Conservation (phyloP, 2,888 invertebrate species). For the Bellardia bayeri region DNA sequence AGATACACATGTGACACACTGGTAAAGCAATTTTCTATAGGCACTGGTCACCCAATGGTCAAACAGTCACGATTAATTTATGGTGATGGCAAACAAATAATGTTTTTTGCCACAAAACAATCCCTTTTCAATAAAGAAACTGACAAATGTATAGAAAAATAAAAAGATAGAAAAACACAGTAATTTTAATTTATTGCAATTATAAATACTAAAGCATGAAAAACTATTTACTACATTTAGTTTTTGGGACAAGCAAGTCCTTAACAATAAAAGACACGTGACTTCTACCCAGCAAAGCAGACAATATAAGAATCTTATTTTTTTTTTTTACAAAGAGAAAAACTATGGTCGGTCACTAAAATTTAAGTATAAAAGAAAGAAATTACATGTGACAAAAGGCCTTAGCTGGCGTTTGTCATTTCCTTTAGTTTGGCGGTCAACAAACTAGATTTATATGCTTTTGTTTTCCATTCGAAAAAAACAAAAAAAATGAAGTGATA, state of each 20-base stretch:
- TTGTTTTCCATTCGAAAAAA: conserved; percentile 34
- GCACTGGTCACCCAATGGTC: conserved; percentile 56
- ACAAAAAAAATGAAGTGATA: conserved; percentile 65
- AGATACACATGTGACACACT: conserved; percentile 67
- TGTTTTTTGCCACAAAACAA: conserved; percentile 55
- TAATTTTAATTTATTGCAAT: conserved; percentile 73
- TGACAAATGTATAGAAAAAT: conserved; percentile 49
- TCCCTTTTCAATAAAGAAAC: conserved; percentile 69
- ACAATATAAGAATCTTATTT: conserved; percentile 33
- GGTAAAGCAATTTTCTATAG: conserved; percentile 45
- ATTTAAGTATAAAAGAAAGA: background rate
- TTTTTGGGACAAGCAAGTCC: conserved; percentile 23
- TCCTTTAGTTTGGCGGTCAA: conserved; percentile 72
- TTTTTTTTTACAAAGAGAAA: conserved; percentile 15
- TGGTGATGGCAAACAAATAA: conserved; percentile 67
- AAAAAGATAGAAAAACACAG: conserved; percentile 52
- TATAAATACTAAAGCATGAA: conserved; percentile 69
- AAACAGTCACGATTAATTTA: conserved; percentile 54
- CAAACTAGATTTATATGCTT: conserved; percentile 77
- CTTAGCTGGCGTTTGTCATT: conserved; percentile 70
- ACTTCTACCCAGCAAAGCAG: conserved; percentile 44
- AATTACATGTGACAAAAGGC: conserved; percentile 63
- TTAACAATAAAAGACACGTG: conserved; percentile 71
- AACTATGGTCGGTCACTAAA: background rate
- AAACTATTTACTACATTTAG: conserved; percentile 54